Evolutionary conservation across 2,113 vertebrate species (phyloP), one percentile per base, ranked within the genome.

Genomic region (Eidolon helvum): DNA sequence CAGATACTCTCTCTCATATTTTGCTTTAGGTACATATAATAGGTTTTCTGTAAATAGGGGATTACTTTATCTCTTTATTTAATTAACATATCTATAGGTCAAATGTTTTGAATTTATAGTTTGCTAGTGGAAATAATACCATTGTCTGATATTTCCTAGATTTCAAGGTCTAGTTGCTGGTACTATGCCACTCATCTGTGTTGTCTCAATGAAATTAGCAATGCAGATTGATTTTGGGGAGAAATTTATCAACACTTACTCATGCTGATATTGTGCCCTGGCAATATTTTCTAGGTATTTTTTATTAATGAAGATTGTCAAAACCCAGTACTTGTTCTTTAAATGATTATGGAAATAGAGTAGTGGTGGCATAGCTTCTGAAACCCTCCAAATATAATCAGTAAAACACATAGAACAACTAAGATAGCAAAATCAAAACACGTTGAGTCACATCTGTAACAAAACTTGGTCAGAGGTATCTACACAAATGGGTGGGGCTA

Each of bases 231-330:
- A 92, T 33, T 94, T 90, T 26, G 50, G 77, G 66, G 72, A 86
- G 59, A 86, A 35, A 83, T 89, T 55, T 83, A 12, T 84, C 11
- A 91, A 80, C 30, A 48, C 18, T 30, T 69, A 59, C 26, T 80
- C 24, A 50, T 75, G 11, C 24, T 66, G 43, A 88, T 95, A 90
- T 97, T 97, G 11, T 80, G 22, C 38, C 12, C 55, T 93, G 8
- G 6, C 84, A 43, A 28, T 40, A 59, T 93, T 93, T 96, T 63
- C 53, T 85, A 53, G 63, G 22, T 14, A 72, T 83, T 92, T 90
- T 95, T n/a, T 90, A 5, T 92, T 94, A 87, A 72, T 90, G 82
- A 94, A 79, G 61, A n/a, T 87, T 80, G n/a, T 91, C 5, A 74
- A 97, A 83, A 53, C 45, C 7, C 45, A 82, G 21, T 66, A 69